phyloP scores from a whole-genome alignment of 2,797 vertebrate genomes.

The Sebastes oblongus region DNA sequence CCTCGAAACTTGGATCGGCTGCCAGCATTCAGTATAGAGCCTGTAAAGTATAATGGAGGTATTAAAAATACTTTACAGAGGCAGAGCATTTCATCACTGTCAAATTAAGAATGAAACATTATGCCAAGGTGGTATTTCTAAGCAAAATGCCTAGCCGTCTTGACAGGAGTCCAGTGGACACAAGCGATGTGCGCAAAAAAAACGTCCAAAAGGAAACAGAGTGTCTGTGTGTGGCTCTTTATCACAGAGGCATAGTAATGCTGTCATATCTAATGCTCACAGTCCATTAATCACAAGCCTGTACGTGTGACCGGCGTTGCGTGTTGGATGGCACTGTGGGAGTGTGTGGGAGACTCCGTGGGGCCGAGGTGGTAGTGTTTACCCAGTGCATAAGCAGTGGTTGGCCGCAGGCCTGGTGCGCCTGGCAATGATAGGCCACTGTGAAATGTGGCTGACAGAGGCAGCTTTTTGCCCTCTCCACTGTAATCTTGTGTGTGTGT shows the following conservation, averaged over 20 bases:
- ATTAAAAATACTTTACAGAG: constrained; percentile 58
- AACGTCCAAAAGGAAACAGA: constrained; percentile 32
- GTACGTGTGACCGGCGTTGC: constrained; percentile 46
- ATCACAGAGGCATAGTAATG: constrained; percentile 55
- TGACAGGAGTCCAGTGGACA: constrained; percentile 38
- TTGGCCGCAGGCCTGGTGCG: constrained; percentile 73
- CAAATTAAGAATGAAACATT: constrained; percentile 56
- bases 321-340: constrained; percentile 39
- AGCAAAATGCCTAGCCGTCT: constrained; percentile 25
- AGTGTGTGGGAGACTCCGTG: constrained; percentile 53
- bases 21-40: constrained; percentile 43
- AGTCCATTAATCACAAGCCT: constrained; percentile 78
- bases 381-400: constrained; percentile 71
- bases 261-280: constrained; percentile 70
- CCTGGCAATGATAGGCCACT: constrained; percentile 74
- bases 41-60: constrained; percentile 50
- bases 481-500: constrained; percentile 37
- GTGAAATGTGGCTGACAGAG: constrained; percentile 85
- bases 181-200: constrained; percentile 1
- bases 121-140: constrained; percentile 51
- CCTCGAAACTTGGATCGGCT: constrained; percentile 39
- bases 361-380: constrained; percentile 71
- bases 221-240: constrained; percentile 55
- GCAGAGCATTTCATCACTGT: constrained; percentile 64
- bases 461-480: constrained; percentile 59